phyloP scores from a whole-genome alignment of 2,797 vertebrate species.

The Euphonia xanthogaster region DNA sequence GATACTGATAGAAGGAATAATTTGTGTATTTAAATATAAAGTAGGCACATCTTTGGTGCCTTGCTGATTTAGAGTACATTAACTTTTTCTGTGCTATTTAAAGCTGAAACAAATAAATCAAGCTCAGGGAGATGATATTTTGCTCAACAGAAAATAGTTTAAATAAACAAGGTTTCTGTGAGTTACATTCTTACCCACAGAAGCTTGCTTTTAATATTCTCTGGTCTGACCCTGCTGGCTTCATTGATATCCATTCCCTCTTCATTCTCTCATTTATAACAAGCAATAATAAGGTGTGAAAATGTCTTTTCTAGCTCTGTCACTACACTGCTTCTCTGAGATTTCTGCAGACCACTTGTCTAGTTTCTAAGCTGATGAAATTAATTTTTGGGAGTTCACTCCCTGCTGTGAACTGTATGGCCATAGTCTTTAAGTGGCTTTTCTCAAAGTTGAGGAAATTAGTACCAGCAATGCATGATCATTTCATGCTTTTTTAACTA shows the following conservation, averaged over 20 bases:
- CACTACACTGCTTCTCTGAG: neutral
- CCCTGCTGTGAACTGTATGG: neutral
- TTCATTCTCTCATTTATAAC: neutral
- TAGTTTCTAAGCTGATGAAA: neutral
- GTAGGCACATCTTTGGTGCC: neutral
- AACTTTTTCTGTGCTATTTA: neutral
- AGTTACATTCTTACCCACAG: neutral
- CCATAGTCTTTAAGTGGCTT: neutral
- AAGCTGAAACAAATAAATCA: neutral
- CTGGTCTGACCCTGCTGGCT: neutral
- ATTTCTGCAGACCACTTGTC: neutral
- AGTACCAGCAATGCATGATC: neutral
- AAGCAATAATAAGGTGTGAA: neutral
- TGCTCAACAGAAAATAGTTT: neutral
- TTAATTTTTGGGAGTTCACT: neutral
- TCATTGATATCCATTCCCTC: neutral
- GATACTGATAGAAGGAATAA: neutral
- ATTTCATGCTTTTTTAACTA: neutral
- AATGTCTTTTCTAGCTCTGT: neutral
- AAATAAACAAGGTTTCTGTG: neutral
- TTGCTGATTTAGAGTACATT: neutral
- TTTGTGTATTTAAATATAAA: neutral
- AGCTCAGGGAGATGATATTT: neutral
- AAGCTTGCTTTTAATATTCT: neutral
- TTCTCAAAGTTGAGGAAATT: neutral